Base-by-base conservation (phyloP, 2,888 invertebrate genomes). In the Venusia cambrica region DNA sequence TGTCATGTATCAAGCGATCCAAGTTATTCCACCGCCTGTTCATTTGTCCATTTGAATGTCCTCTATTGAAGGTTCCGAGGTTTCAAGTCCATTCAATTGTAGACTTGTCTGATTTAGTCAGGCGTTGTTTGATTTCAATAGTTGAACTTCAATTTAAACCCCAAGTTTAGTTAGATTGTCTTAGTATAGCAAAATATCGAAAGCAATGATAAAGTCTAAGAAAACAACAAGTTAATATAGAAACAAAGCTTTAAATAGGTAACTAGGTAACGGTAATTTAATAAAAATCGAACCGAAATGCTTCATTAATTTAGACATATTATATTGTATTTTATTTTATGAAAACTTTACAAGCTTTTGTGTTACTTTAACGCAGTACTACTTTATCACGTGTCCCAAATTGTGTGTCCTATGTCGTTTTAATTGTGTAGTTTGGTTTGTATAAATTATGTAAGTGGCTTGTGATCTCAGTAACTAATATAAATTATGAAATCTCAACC, bases 401-500 rank as follows among this genome's bases (percentile, higher is more conserved):
- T 49, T 43, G 38, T 36, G 36, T 38, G 48, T 39, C 37, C 12
- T 29, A 46, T 52, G 46, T 43, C 29, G 38, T 38, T 32, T 42
- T 40, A 47, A 50, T 59, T 51, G 54, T 58, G 53, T 61, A 51
- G 51, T 64, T 68, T 60, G 32, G 31, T 59, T 55, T 57, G 54
- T 70, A 57, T 66, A 63, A 65, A 58, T 72, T 72, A 70, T 68
- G 71, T 71, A 75, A 71, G 73, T 76, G 63, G 67, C 58, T 77
- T 78, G 81, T 81, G 85, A 85, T 84, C 85, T 84, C 85, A 83
- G 62, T 74, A 59, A 45, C 51, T 39, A 43, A 48, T 78, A 79
- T 74, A 78, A 73, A 74, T 63, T 64, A 62, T 69, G 47, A 73
- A 78, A 76, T 68, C 30, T 43, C 29, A 18, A 6, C 9, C 3